A percentile compares a stretch with the other conserved stretches of the same genome.
Conservation (phyloP, 2,888 invertebrate genomes). For the Leucozona laternaria region DNA sequence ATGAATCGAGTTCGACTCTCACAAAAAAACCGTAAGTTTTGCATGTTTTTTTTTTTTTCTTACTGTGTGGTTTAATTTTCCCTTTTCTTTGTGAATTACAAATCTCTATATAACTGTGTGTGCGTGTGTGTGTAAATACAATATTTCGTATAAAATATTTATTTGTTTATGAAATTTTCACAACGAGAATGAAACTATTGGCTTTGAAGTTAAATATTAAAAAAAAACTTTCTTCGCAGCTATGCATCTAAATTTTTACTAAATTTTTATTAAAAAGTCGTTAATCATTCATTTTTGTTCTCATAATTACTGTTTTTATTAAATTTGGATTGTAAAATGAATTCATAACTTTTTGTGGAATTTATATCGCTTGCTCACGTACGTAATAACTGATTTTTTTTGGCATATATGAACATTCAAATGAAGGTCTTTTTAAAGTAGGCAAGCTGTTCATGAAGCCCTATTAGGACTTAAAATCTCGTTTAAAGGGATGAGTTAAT, state of each 20-base stretch:
- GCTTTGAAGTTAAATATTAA: constrained; percentile 52
- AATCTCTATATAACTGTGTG: constrained; percentile 19
- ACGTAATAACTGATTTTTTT: background rate
- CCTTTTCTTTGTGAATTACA: constrained; percentile 33
- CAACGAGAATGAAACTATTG: constrained; percentile 74
- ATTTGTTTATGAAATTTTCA: constrained; percentile 71
- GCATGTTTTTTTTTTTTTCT: constrained; percentile 32
- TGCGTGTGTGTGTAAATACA: constrained; percentile 41
- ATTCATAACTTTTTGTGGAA: background rate
- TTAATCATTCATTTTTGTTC: constrained; percentile 20
- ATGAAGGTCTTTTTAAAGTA: background rate
- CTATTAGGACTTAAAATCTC: no score
- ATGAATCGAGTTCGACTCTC: constrained; percentile 85
- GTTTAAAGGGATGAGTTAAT: no score
- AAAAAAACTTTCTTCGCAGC: constrained; percentile 56
- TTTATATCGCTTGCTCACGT: background rate
- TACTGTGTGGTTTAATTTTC: constrained; percentile 30
- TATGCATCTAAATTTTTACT: constrained; percentile 54
- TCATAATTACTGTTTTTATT: background rate
- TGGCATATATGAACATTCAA: background rate
- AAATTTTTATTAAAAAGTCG: constrained; percentile 1
- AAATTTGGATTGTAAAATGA: background rate
- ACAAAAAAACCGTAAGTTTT: constrained; percentile 84
- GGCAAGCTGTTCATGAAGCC: no score
- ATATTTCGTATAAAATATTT: constrained; percentile 25